Conservation (phyloP, 2,113 vertebrate species). For the Donacobius atricapilla region DNA sequence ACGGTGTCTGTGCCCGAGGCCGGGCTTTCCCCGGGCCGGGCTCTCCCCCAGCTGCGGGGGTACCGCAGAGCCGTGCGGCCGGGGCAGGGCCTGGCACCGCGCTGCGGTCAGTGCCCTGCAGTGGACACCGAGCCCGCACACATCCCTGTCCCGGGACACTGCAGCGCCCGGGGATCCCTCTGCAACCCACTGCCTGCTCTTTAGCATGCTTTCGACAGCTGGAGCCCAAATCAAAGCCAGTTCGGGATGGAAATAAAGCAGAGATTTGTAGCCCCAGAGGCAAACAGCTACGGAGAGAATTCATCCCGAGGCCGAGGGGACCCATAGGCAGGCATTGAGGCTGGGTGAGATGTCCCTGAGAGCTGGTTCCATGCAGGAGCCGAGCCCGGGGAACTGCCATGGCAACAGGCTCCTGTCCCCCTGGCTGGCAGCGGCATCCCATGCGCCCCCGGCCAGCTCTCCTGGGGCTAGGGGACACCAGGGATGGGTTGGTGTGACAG, state of each 20-base stretch:
- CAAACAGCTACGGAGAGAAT: background rate
- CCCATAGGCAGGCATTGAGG: background rate
- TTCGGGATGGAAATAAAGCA: background rate
- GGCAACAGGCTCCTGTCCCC: background rate
- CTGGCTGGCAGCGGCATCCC: accelerated
- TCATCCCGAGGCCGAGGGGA: background rate
- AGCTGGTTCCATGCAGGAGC: background rate
- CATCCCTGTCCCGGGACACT: too few relatives aligned
- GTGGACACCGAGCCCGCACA: accelerated
- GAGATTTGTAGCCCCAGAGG: background rate
- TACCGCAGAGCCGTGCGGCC: accelerated
- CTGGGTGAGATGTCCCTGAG: background rate
- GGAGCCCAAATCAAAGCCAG: background rate
- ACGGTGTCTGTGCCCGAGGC: background rate
- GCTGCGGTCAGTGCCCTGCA: background rate
- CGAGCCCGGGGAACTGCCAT: background rate
- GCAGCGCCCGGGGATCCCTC: background rate
- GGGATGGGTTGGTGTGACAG: accelerated
- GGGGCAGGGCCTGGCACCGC: background rate
- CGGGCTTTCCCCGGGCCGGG: background rate
- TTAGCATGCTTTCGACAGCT: background rate
- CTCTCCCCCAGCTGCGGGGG: background rate
- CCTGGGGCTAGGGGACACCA: too few relatives aligned
- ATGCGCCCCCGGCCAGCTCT: background rate
- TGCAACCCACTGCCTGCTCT: background rate